Base-by-base conservation (phyloP, 1,140 invertebrate genomes). In the Globodera ellingtonae region DNA sequence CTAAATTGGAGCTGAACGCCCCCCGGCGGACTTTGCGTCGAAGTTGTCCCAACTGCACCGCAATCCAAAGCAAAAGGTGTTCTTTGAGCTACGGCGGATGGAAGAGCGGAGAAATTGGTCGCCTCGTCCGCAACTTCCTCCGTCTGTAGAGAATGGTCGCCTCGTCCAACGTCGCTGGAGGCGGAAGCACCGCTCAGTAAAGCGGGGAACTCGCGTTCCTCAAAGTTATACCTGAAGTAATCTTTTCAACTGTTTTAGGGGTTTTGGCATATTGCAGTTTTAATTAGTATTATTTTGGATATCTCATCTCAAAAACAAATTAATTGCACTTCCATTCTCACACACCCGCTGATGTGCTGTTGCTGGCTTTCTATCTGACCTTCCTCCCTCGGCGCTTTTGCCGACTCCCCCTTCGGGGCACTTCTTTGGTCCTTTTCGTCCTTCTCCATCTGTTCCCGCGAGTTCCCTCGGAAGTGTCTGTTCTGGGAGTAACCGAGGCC, bases 151-250 rank as follows among this genome's bases (percentile, higher is more conserved):
- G 67, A 24, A 70, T 47, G 9, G 67, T 10, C 67, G n/a, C 18
- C 35, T 10, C 6, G 24, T 6, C 35, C 24, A 70, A 10, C 10
- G 67, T 44, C 24, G 67, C 35, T 18, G 66, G n/a, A 21, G 0
- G n/a, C 66, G 8, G 66, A 67, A 47, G 24, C 65, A 78, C 67
- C 10, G 67, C 67, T 72, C 52, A 80, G 47, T 24, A 80, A 72
- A 10, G 52, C 52, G 10, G 79, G 79, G 71, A 80, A 80, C 50
- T 80, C 79, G 15, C 72, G 46, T 56, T 80, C 79, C 35, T 65
- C 78, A 66, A 80, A 80, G 48, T 80, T 80, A 44, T 81, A 80
- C 52, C 79, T 78, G 48, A 78, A 80, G 65, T 24, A 69, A n/a
- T n/a, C 35, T 79, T 79, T 13, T 2, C 67, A 70, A 70, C 1